Evolutionary conservation across 2,113 vertebrate genomes (phyloP), one percentile per base, ranked within the genome.

Genomic region (Rhombomys opimus): DNA sequence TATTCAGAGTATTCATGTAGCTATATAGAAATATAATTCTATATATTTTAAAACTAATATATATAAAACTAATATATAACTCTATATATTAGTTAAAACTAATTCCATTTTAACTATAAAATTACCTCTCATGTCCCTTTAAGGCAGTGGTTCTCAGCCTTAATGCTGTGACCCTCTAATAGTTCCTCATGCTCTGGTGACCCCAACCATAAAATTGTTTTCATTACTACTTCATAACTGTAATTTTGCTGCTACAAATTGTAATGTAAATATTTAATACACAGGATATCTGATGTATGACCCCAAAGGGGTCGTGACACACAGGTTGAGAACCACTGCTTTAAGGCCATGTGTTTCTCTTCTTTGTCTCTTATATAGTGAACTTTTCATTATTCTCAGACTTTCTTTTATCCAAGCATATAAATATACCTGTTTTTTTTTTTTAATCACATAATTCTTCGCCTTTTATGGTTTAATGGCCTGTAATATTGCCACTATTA

Each of bases 21-120:
- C 82, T 63, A 88, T 93, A 65, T 93, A 35, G 89, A 90, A 95
- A 52, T 89, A 91, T 54, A n/a, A n/a, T n/a, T n/a, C n/a, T n/a
- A n/a, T n/a, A n/a, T n/a, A n/a, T n/a, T n/a, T n/a, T n/a, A n/a
- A n/a, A n/a, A n/a, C n/a, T n/a, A n/a, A n/a, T n/a, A n/a, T n/a
- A n/a, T n/a, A n/a, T n/a, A n/a, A n/a, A n/a, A n/a, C n/a, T n/a
- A n/a, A n/a, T n/a, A n/a, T n/a, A n/a, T n/a, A n/a, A n/a, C n/a
- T n/a, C n/a, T n/a, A n/a, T n/a, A n/a, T n/a, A n/a, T n/a, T n/a
- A n/a, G n/a, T n/a, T n/a, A n/a, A n/a, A n/a, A n/a, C 57, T 90
- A 63, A 80, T 80, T 92, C 15, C 41, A 76, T 57, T 68, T 95
- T 89, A 82, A 67, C 73, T 86, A 2, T 32, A 68, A 76, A 61